Evolutionary conservation across 2,797 vertebrate genomes (phyloP), one percentile per base, ranked within the genome.

Genomic region (Adrianichthys oophorus): DNA sequence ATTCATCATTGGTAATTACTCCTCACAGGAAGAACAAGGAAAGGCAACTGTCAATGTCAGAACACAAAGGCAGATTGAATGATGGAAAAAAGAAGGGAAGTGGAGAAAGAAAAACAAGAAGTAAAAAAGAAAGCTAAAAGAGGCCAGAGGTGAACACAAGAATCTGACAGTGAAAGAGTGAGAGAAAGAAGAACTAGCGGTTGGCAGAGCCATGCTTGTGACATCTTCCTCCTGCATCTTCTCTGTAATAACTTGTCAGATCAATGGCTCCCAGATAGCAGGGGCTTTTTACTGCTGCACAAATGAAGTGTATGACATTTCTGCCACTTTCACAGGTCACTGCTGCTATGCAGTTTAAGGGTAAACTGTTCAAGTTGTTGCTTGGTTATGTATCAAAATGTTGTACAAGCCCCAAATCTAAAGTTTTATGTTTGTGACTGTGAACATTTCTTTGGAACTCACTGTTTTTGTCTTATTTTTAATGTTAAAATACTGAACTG

Each of bases 191-290:
- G 45, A 48, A 29, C 71, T 62, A 72, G 72, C 71, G 73, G 71
- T 72, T 76, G 83, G 85, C 82, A 72, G 74, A 75, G 83, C 88
- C 74, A 52, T 72, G 76, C 68, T 79, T 70, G 67, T 79, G 80
- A 77, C 49, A 55, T 67, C 62, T 79, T 65, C 77, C 79, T 70
- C 66, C 79, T 74, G 71, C 78, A 72, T 79, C 79, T 56, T 57
- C 70, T 74, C 82, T 85, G 82, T 89, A 90, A 89, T 90, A 88
- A 89, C 87, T 87, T 87, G 91, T 92, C 91, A 89, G 87, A 91
- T 90, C 77, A 85, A 90, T 84, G 70, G 62, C 72, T 88, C 82
- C 74, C 49, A 49, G 76, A 74, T 76, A 82, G 73, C 62, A 23
- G 15, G 32, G 42, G 41, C 72, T 79, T 87, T 82, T 84, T 76